Base-by-base conservation (phyloP, 2,888 invertebrate genomes). In the Agrotis puta region DNA sequence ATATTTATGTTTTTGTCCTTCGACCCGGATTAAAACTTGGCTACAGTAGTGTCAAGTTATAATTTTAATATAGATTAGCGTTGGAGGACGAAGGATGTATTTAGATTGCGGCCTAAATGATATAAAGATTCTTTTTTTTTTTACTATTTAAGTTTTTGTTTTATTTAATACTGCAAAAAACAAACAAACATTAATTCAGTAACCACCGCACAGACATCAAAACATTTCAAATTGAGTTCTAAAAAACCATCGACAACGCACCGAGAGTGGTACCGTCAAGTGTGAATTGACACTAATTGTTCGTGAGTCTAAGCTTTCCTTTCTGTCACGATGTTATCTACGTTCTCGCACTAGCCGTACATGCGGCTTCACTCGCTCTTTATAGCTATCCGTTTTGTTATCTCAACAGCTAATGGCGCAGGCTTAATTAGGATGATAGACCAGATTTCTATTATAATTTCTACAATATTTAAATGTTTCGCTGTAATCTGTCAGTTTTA, bases 231-330 rank as follows among this genome's bases (percentile, higher is more conserved):
- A 81, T 58, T 39, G 64, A 51, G 53, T 78, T 82, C 57, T 77
- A 78, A 78, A 78, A 81, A 77, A 77, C 64, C 51, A 82, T 67
- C 56, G 82, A 64, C 64, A 61, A 53, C 78, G 64, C 64, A 64
- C 53, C 45, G 62, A 67, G 72, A 79, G 79, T 61, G 79, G 67
- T 64, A 72, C 64, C 79, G 79, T 78, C 77, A 78, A 72, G 69
- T 76, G 74, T 85, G 85, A 88, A 79, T 79, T 79, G 79, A 79
- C 79, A 79, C 79, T 79, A 89, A 88, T 88, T 88, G 86, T 88
- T 84, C 77, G 79, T 84, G 79, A 77, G 84, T 87, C 88, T 84
- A 86, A 84, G 87, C 78, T 88, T 88, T 87, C 86, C 85, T 86
- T 82, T 79, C 81, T 69, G 77, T 77, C 74, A 59, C 77, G 87